phyloP scores from a whole-genome alignment of 2,888 invertebrate genomes.

The Catocala nupta region DNA sequence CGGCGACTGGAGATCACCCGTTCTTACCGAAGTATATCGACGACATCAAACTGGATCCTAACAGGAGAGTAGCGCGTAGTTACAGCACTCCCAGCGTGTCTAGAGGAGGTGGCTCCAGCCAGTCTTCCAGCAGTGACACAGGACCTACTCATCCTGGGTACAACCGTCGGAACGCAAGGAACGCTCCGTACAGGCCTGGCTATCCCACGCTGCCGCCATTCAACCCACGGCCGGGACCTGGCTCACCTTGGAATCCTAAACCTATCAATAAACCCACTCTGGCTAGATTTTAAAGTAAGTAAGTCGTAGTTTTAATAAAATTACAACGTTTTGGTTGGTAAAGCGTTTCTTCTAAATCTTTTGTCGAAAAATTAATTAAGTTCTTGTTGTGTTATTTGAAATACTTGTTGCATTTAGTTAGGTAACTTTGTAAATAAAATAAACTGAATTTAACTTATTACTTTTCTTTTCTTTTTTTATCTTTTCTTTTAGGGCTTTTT shows the following conservation, averaged over 20 bases:
- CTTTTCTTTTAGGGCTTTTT: no score
- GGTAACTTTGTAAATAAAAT: no score
- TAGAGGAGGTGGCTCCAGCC: not conserved
- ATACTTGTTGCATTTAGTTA: no score
- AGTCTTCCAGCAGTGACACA: not conserved
- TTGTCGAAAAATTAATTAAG: no score
- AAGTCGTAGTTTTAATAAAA: no score
- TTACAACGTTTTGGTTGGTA: no score
- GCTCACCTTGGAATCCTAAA: not conserved
- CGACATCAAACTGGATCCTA: constrained; percentile 18
- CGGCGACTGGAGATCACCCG: constrained; percentile 20
- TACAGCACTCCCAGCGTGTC: constrained; percentile 5
- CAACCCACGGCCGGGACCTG: not conserved
- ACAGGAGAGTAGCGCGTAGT: constrained; percentile 34
- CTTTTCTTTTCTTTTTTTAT: no score
- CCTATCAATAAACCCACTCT: not conserved
- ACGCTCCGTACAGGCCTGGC: constrained; percentile 6
- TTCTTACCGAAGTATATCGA: constrained; percentile 13
- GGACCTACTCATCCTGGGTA: constrained; percentile 3
- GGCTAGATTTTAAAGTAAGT: no score
- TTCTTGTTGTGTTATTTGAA: no score
- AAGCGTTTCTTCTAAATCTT: no score
- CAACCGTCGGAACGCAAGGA: constrained; percentile 5
- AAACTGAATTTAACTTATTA: no score
- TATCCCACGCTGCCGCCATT: constrained; percentile 17